Conservation (phyloP, 2,113 vertebrate genomes). For the Centropristis striata region DNA sequence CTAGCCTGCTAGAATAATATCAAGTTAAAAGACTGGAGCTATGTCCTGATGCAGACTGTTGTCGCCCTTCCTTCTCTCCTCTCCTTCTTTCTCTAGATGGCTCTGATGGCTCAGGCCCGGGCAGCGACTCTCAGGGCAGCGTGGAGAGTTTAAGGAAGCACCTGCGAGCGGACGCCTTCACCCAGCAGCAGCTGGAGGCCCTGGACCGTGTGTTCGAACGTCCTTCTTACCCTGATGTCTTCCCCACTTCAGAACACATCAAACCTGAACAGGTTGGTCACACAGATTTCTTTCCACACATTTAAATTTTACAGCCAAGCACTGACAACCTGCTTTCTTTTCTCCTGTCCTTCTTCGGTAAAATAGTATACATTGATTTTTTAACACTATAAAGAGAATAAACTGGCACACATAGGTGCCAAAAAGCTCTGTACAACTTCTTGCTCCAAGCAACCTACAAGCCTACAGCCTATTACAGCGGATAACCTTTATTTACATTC, state of each 20-base stretch:
- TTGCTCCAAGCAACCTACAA: conserved; percentile 83
- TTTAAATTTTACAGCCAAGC: background rate
- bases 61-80: conserved; percentile 4
- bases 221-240: conserved; percentile 97
- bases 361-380: conserved; percentile 23
- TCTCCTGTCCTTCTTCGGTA: background rate
- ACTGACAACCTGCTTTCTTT: background rate
- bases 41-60: conserved; percentile 49
- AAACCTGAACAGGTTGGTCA: conserved; percentile 95
- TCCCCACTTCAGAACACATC: conserved; percentile 96
- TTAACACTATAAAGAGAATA: conserved; percentile 40
- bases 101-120: conserved; percentile 97
- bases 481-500: conserved; percentile 99
- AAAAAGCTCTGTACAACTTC: conserved; percentile 76
- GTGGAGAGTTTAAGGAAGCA: conserved; percentile 99
- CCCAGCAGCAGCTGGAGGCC: conserved; percentile 98
- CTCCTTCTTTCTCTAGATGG: conserved; percentile 86
- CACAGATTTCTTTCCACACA: conserved; percentile 13
- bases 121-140: conserved; percentile 98
- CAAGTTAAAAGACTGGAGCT: conserved; percentile 15
- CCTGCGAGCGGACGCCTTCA: conserved; percentile 98
- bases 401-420: conserved; percentile 85
- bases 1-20: conserved; percentile 36
- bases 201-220: conserved; percentile 98
- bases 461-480: conserved; percentile 90